phyloP scores from a whole-genome alignment of 2,797 vertebrate genomes.

The Enteromius afrohamiltoni region DNA sequence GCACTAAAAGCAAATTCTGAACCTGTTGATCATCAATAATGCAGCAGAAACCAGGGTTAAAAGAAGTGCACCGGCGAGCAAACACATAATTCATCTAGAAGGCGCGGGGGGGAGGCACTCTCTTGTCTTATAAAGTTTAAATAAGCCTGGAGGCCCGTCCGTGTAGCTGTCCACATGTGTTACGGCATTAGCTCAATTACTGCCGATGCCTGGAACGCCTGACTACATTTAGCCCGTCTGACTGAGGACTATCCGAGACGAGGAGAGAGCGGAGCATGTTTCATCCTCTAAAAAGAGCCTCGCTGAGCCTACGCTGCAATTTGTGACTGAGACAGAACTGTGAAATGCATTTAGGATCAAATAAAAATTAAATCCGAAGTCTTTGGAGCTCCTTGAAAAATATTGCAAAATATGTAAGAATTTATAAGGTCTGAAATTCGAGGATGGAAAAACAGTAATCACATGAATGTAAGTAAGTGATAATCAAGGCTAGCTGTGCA shows the following conservation, averaged over 20 bases:
- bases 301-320: not conserved
- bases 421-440: not conserved
- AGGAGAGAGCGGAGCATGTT: slow-evolving; percentile 31
- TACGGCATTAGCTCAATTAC: slow-evolving; percentile 86
- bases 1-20: slow-evolving; percentile 86
- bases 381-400: not conserved
- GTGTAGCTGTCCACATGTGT: slow-evolving; percentile 75
- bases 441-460: not conserved
- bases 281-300: not conserved
- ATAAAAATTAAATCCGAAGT: not conserved
- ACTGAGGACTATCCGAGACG: slow-evolving; percentile 24
- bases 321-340: not conserved
- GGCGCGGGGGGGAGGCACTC: slow-evolving; percentile 63
- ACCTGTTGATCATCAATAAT: slow-evolving; percentile 90
- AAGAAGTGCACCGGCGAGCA: slow-evolving; percentile 83
- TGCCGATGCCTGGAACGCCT: not conserved
- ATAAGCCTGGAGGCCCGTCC: slow-evolving; percentile 70
- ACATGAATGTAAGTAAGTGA: not conserved
- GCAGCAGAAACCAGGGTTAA: slow-evolving; percentile 89
- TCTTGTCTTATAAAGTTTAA: slow-evolving; percentile 87
- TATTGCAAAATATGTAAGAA: not conserved
- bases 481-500: not conserved
- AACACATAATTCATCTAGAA: slow-evolving; percentile 78
- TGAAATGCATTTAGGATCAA: not conserved
- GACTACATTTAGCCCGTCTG: slow-evolving; percentile 40